A percentile compares a stretch with the other conserved stretches of the same genome.
Conservation (phyloP, 1,140 invertebrate genomes). For the Cherax quadricarinatus region DNA sequence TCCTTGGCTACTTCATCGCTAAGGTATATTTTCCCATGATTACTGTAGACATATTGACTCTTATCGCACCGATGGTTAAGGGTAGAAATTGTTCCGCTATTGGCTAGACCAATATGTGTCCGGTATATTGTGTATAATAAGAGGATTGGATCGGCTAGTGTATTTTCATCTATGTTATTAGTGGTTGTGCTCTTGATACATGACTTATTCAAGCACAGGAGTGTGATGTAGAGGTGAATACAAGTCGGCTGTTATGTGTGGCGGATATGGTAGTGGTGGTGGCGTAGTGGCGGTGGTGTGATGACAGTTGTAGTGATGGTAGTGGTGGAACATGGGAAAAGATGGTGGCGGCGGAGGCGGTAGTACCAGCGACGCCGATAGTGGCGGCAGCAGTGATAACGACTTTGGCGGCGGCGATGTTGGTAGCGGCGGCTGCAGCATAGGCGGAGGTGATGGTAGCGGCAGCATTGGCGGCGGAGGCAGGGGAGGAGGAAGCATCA, state of each 20-base stretch:
- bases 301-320: not conserved
- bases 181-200: slow-evolving; percentile 36
- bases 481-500: not conserved
- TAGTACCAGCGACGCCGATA: not conserved
- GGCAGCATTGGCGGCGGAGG: not conserved
- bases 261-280: not conserved
- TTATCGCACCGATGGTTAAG: slow-evolving; percentile 11
- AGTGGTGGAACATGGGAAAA: not conserved
- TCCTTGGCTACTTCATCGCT: slow-evolving; percentile 37
- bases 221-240: not conserved
- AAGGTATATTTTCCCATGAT: slow-evolving; percentile 50
- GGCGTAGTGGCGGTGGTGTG: too few relatives aligned
- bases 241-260: not conserved
- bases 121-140: slow-evolving; percentile 23
- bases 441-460: not conserved
- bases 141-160: slow-evolving; percentile 34
- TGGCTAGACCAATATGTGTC: slow-evolving; percentile 30
- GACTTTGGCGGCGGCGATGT: not conserved
- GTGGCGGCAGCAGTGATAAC: not conserved
- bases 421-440: not conserved
- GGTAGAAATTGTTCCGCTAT: slow-evolving; percentile 43
- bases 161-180: slow-evolving; percentile 50
- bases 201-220: slow-evolving; percentile 45
- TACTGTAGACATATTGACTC: slow-evolving; percentile 28
- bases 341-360: not conserved